Evolutionary conservation across 2,113 vertebrate genomes (phyloP).

Genomic region (Ochotona curzoniae): DNA sequence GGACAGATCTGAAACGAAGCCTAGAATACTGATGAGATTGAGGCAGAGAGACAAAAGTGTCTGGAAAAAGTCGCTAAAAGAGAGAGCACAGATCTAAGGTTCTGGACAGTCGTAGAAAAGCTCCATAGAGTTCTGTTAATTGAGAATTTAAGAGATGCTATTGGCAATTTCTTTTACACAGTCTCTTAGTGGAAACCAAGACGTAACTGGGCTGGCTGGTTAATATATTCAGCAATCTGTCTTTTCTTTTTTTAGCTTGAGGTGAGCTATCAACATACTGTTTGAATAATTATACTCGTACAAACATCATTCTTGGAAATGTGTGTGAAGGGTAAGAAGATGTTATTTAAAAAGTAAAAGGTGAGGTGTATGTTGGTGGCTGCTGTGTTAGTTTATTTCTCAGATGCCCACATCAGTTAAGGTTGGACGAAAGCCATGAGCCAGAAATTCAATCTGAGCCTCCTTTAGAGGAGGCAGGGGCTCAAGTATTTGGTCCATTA

Average conservation of each 20-base stretch:
- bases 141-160: conserved; percentile 52
- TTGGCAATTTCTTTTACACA: conserved; percentile 32
- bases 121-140: conserved; percentile 33
- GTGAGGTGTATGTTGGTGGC: neutral
- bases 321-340: neutral
- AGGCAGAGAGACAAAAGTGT: conserved; percentile 30
- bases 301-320: conserved; percentile 19
- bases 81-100: neutral
- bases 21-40: conserved; percentile 68
- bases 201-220: neutral
- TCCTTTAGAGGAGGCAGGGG: too few relatives aligned
- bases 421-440: too few relatives aligned
- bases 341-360: conserved; percentile 50
- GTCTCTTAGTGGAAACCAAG: conserved; percentile 46
- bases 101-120: neutral
- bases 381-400: neutral
- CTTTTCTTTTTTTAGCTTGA: neutral
- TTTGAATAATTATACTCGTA: neutral
- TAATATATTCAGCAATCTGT: conserved; percentile 15
- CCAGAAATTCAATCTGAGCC: too few relatives aligned
- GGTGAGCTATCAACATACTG: conserved; percentile 32
- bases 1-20: conserved; percentile 79
- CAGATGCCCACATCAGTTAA: too few relatives aligned
- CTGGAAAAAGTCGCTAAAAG: conserved; percentile 37
- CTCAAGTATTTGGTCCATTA: too few relatives aligned